Conservation (phyloP, 2,797 vertebrate genomes). For the Gallinago stenura region DNA sequence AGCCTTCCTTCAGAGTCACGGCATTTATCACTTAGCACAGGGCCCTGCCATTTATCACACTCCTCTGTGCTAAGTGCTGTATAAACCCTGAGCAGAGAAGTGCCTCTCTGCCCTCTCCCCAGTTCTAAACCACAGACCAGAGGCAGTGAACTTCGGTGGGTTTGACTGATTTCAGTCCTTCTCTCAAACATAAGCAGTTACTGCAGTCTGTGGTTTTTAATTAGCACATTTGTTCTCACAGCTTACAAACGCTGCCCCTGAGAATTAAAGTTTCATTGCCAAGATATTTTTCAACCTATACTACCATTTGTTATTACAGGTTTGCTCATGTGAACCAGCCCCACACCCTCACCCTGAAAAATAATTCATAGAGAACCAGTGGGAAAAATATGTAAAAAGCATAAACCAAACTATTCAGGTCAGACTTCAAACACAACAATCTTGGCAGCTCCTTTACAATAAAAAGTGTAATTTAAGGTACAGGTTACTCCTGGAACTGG, state of each 20-base stretch:
- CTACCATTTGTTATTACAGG: conserved; percentile 31
- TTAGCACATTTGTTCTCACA: conserved; percentile 52
- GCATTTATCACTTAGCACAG: not conserved
- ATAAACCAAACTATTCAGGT: not conserved
- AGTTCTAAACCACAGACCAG: not conserved
- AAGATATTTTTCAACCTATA: conserved; percentile 21
- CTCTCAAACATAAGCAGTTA: not conserved
- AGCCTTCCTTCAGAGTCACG: not conserved
- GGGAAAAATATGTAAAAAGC: conserved; percentile 8
- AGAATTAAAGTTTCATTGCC: conserved; percentile 7
- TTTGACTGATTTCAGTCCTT: not conserved
- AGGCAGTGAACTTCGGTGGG: not conserved
- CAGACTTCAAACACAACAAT: conserved; percentile 35
- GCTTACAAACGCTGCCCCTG: conserved; percentile 24
- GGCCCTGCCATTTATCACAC: conserved; percentile 9
- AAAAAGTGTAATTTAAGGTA: not conserved
- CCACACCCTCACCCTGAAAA: not conserved
- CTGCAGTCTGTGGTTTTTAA: conserved; percentile 26
- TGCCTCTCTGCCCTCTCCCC: not conserved
- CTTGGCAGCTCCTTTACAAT: not conserved
- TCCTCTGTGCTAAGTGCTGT: not conserved
- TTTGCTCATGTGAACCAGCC: conserved; percentile 8
- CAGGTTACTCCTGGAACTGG: not conserved
- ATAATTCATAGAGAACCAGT: not conserved
- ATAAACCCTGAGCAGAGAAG: not conserved